Evolutionary conservation across 2,888 invertebrate species (phyloP), one percentile per base, ranked within the genome.

Genomic region (Morpho helenor): DNA sequence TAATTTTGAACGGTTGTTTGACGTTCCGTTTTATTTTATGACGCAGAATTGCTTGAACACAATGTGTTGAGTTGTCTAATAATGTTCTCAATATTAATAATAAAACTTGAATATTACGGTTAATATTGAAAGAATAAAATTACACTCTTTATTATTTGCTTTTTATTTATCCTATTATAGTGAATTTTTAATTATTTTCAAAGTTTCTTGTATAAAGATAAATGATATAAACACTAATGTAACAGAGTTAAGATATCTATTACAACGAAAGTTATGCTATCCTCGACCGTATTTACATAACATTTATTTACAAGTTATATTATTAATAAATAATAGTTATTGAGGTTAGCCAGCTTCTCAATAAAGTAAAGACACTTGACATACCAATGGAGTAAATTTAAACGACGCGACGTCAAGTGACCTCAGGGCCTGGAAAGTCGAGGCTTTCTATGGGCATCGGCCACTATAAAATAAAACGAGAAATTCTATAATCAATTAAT

Each of bases 391-490:
- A 57, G 56, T 54, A 49, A 56, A 60, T 56, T 59, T 56, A 60
- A 56, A 54, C 54, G 42, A 55, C 48, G 52, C 56, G 53, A 61
- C 48, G 57, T 57, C 54, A 57, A 49, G 50, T 61, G 60, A 61
- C 60, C 60, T 47, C 51, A 54, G 57, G 54, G 54, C 54, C 48
- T 61, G 56, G 57, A 61, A 61, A 54, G 60, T 40, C 48, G 49
- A 44, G 53, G 57, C 60, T 61, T 61, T 61, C 60, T 57, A 54
- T 57, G 51, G 51, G 57, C 53, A 44, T 40, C 39, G 54, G 44
- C 40, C 53, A 50, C 49, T 53, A 59, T 60, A 53, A 53, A 59
- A 59, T 54, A 57, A 56, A 54, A 57, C 46, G 57, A 54, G 56
- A 54, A 54, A 54, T 54, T 40, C 16, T 46, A 45, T 42, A 50